Base-by-base conservation (phyloP, 2,113 vertebrate species). In the Zingel zingel region DNA sequence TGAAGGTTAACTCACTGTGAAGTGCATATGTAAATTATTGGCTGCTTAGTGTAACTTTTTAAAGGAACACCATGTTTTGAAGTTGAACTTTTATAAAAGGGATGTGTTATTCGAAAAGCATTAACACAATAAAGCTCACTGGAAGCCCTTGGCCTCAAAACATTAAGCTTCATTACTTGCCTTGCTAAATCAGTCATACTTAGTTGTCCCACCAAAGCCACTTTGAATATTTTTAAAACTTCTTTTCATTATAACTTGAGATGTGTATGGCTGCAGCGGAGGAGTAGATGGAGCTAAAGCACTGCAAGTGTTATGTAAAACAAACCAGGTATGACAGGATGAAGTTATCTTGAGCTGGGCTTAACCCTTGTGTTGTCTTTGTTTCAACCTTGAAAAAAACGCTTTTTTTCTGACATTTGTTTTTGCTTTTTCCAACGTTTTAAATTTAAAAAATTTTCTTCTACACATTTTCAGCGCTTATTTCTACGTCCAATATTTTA, bases 311-410 rank as follows among this genome's bases (percentile, higher is more conserved):
- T 79, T 84, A 78, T 79, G 62, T 33, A 78, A 81, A 58, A 56
- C 57, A 73, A 82, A 72, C 70, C 67, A 66, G 51, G 64, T 54
- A 67, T 64, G 48, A 59, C 78, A 79, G 74, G 59, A 53, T 64
- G 57, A 77, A 64, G 45, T 63, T 61, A 50, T 65, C 47, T 78
- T 67, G 50, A 71, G 56, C 6, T 16, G 33, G 71, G 27, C 19
- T 82, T 82, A 73, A 77, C 79, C 78, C n/a, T n/a, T n/a, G n/a
- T n/a, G n/a, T n/a, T n/a, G n/a, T n/a, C n/a, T n/a, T n/a, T n/a
- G n/a, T n/a, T n/a, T n/a, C n/a, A n/a, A n/a, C n/a, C n/a, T n/a
- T n/a, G n/a, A n/a, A n/a, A n/a, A n/a, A n/a, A n/a, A n/a, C n/a
- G n/a, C n/a, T n/a, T n/a, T n/a, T n/a, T n/a, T n/a, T n/a, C n/a